Evolutionary conservation across 2,113 vertebrate genomes (phyloP).

Genomic region (Cariama cristata): DNA sequence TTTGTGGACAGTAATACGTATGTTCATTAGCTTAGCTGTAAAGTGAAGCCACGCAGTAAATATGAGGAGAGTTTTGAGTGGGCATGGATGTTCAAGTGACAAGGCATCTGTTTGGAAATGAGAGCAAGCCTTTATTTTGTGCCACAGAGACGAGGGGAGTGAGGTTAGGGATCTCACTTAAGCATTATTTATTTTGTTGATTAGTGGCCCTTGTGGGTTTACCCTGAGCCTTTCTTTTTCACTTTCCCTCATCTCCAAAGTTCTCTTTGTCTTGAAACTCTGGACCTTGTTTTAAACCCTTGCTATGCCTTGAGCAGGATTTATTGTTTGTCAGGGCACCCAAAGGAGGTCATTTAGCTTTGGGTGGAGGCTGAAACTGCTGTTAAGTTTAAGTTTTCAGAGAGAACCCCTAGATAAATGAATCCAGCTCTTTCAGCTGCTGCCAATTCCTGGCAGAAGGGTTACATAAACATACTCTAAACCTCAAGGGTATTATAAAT

Average conservation of each 20-base stretch:
- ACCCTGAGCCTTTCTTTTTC: background rate
- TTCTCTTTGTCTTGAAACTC: slow-evolving; percentile 15
- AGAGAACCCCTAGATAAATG: slow-evolving; percentile 61
- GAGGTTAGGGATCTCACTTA: background rate
- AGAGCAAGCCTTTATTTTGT: background rate
- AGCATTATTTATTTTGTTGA: background rate
- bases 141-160: background rate
- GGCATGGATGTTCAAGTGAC: background rate
- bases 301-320: slow-evolving; percentile 35
- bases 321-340: slow-evolving; percentile 56
- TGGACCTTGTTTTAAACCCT: slow-evolving; percentile 28
- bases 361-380: slow-evolving; percentile 62
- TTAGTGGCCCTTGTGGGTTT: background rate
- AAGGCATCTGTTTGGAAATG: background rate
- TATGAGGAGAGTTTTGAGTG: background rate
- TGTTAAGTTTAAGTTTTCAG: slow-evolving; percentile 50
- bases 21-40: background rate
- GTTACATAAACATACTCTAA: slow-evolving; percentile 66
- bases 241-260: background rate
- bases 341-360: slow-evolving; percentile 59
- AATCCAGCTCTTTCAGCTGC: slow-evolving; percentile 63
- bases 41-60: background rate
- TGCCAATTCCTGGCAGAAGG: slow-evolving; percentile 59
- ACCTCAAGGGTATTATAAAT: slow-evolving; percentile 63
- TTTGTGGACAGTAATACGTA: background rate